Percentiles rank a stretch among this genome's conserved stretches.
Evolutionary conservation across 2,113 vertebrate species (phyloP).

Genomic region (Beaufortia kweichowensis): DNA sequence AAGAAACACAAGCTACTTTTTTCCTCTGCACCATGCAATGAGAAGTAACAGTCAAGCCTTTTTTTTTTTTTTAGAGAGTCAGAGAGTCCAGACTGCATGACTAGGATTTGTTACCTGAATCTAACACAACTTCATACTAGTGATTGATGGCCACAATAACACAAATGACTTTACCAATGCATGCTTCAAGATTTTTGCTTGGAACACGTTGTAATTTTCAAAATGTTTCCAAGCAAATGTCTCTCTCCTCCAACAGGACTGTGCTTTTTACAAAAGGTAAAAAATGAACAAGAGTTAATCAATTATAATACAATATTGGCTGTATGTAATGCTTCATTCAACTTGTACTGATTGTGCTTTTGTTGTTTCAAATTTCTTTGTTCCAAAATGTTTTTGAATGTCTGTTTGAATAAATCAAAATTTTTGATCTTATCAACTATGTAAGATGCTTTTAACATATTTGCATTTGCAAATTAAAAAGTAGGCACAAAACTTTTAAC

Average conservation of each 20-base stretch:
- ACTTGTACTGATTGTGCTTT: no score
- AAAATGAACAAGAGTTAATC: no score
- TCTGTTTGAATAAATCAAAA: no score
- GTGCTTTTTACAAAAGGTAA: no score
- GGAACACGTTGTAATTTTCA: not conserved
- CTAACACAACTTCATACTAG: not conserved
- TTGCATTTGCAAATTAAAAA: not conserved
- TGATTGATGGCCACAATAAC: slow-evolving; percentile 5
- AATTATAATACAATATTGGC: no score
- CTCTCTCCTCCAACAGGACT: not conserved
- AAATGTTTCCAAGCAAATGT: not conserved
- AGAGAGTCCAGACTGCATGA: not conserved
- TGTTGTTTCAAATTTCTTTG: no score
- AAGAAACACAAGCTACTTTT: not conserved
- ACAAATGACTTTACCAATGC: not conserved
- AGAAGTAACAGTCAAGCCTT: not conserved
- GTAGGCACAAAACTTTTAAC: not conserved
- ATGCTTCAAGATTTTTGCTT: not conserved
- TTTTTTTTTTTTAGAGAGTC: not conserved
- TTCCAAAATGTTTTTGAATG: no score
- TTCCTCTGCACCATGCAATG: no score
- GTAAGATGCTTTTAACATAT: not conserved
- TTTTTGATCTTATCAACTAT: no score
- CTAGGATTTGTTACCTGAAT: not conserved
- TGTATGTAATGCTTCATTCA: no score